phyloP scores from a whole-genome alignment of 2,888 invertebrate genomes.

The Arrhopalites spinosus region DNA sequence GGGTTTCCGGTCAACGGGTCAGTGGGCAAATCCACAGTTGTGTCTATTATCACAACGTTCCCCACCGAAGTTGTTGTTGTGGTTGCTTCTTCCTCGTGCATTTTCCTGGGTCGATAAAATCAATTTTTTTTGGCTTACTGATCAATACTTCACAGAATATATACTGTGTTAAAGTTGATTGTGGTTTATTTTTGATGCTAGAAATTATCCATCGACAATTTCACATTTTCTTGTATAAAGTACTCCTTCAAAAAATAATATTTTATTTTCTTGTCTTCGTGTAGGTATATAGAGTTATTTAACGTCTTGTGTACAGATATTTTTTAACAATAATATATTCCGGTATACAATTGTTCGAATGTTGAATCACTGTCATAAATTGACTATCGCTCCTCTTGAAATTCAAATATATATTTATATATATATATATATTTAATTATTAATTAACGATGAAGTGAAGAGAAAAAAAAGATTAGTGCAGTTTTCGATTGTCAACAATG shows the following conservation, averaged over 20 bases:
- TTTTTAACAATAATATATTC: no score
- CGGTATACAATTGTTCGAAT: no score
- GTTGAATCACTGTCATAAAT: no score
- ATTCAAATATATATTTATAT: no score
- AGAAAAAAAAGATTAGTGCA: not conserved
- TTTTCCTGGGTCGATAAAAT: constrained; percentile 34
- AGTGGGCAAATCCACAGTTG: constrained; percentile 41
- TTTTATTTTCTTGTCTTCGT: no score
- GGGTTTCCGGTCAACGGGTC: constrained; percentile 36
- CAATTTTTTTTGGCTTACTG: not conserved
- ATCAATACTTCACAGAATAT: not conserved
- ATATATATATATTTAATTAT: not conserved
- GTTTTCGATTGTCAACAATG: not conserved
- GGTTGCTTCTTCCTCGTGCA: constrained; percentile 52
- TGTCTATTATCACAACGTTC: constrained; percentile 48
- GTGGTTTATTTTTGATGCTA: no score
- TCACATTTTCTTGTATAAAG: no score
- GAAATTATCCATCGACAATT: no score
- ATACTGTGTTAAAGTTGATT: not conserved
- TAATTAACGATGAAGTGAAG: not conserved
- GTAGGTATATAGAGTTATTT: no score
- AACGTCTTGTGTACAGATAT: no score
- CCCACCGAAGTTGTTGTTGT: constrained; percentile 45
- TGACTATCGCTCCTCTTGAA: no score
- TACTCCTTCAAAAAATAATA: no score